These are phyloP conservation scores for Pterocles gutturalis DNA, from an alignment of 2,113 vertebrate genomes.

Conservation along the genomic window DNA sequence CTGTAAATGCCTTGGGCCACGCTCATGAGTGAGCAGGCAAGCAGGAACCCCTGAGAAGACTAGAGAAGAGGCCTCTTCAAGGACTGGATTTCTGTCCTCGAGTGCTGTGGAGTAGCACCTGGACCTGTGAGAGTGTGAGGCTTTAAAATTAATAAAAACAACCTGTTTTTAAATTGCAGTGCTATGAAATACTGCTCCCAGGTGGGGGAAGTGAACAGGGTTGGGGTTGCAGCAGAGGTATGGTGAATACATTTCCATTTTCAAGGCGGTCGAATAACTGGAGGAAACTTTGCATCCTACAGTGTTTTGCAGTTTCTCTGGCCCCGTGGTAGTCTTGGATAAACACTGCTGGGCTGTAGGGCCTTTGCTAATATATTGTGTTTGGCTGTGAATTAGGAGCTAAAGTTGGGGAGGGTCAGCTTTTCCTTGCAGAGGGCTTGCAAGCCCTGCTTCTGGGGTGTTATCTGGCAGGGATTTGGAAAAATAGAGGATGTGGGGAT, in stretches of 20 bases:
- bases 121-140: neutral
- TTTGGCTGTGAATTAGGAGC: neutral
- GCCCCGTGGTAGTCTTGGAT: neutral
- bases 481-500: neutral
- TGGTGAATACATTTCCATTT: conserved; percentile 10
- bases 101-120: neutral
- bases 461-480: neutral
- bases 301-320: conserved; percentile 7
- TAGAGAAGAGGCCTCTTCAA: neutral
- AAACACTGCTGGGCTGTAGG: conserved; percentile 1
- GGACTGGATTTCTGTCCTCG: neutral
- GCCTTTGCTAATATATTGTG: conserved; percentile 5
- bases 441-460: neutral
- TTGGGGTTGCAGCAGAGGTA: neutral
- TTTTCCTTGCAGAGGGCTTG: neutral
- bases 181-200: conserved; percentile 36
- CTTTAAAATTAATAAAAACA: conserved; percentile 42
- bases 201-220: neutral
- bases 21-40: neutral
- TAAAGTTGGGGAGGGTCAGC: neutral
- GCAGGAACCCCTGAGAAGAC: neutral
- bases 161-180: neutral
- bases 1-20: neutral
- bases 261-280: neutral
- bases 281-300: neutral